Conservation (phyloP, 2,888 invertebrate species). For the Ecdyonurus torrentis region DNA sequence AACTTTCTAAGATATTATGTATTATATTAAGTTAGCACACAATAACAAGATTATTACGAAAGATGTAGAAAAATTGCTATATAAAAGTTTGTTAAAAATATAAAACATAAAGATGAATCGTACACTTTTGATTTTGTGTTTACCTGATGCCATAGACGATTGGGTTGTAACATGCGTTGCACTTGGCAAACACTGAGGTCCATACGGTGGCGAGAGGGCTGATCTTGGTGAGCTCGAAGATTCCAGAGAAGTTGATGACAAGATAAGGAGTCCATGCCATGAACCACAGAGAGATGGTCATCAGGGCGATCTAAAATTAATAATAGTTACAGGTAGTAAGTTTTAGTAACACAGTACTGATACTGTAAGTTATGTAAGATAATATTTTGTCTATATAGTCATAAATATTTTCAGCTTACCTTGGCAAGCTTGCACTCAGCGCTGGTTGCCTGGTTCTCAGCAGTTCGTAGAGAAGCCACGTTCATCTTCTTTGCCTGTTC, state of each 20-base stretch:
- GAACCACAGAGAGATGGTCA: constrained; percentile 81
- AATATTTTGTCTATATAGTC: too few species aligned
- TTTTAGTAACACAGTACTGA: too few species aligned
- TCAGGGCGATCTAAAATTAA: constrained; percentile 61
- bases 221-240: constrained; percentile 54
- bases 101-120: too few species aligned
- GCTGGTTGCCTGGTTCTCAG: constrained; percentile 16
- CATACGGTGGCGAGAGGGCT: constrained; percentile 71
- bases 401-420: too few species aligned
- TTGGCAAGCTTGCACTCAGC: constrained; percentile 19
- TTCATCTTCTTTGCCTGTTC: constrained; percentile 25
- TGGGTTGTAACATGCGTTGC: constrained; percentile 79
- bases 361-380: too few species aligned
- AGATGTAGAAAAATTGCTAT: too few species aligned
- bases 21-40: too few species aligned
- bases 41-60: too few species aligned
- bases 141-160: constrained; percentile 78
- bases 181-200: constrained; percentile 84
- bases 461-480: constrained; percentile 20
- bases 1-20: too few species aligned
- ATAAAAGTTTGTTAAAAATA: too few species aligned
- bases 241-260: constrained; percentile 63
- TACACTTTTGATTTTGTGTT: too few species aligned
- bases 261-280: constrained; percentile 86
- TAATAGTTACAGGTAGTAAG: too few species aligned